Conservation (phyloP, 1,140 invertebrate species). For the Monochamus saltuarius region DNA sequence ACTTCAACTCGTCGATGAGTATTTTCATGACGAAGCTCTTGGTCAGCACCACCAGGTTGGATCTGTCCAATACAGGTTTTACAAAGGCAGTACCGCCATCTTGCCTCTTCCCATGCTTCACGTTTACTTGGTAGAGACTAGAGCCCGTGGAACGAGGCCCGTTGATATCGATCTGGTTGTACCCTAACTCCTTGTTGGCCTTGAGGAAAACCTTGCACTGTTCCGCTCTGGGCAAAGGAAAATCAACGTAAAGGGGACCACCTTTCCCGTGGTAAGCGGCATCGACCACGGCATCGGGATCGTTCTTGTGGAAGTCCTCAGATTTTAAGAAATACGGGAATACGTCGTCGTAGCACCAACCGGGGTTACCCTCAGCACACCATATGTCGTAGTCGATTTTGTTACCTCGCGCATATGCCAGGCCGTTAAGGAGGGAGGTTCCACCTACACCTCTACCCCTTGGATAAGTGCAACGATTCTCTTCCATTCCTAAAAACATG, state of each 20-base stretch:
- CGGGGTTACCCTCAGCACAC: conserved; percentile 65
- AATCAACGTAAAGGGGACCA: conserved; percentile 27
- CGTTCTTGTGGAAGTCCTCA: conserved; percentile 24
- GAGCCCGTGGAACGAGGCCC: conserved; percentile 47
- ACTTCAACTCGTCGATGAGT: conserved; percentile 2
- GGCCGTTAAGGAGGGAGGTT: conserved; percentile 61
- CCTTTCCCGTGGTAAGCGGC: conserved; percentile 1
- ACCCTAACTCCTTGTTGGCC: conserved; percentile 58
- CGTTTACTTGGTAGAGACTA: conserved; percentile 24
- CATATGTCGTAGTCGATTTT: conserved; percentile 66
- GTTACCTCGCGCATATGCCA: conserved; percentile 67
- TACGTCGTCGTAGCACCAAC: conserved; percentile 67
- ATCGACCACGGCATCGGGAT: conserved; percentile 50
- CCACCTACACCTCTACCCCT: conserved; percentile 59
- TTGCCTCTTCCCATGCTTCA: conserved; percentile 50
- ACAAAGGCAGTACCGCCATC: conserved; percentile 56
- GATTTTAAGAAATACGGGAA: conserved; percentile 61
- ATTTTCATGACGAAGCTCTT: conserved; percentile 62
- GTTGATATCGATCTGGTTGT: conserved; percentile 58
- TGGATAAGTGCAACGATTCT: conserved; percentile 45
- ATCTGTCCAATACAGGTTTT: conserved; percentile 57
- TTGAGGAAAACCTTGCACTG: conserved; percentile 57
- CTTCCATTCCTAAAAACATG: conserved; percentile 47
- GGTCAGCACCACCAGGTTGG: conserved; percentile 65
- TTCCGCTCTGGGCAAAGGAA: neutral